Evolutionary conservation across 2,888 invertebrate species (phyloP).

Genomic region (Chydorus sphaericus): DNA sequence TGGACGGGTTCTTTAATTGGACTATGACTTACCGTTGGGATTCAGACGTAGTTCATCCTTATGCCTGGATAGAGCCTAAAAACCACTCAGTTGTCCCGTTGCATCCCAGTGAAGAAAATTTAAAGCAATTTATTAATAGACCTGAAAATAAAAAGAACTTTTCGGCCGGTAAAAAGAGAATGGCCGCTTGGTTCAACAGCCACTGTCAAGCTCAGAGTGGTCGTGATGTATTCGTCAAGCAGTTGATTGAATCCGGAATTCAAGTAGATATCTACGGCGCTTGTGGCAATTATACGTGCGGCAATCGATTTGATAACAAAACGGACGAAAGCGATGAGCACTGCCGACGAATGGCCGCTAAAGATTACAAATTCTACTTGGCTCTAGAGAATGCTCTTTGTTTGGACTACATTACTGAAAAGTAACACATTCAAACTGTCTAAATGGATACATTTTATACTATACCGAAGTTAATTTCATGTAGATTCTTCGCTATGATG

Average conservation of each 20-base stretch:
- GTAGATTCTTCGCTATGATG: conserved; percentile 7
- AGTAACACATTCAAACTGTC: not conserved
- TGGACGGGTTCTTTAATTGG: conserved; percentile 11
- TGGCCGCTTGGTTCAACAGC: conserved; percentile 18
- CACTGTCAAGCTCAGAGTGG: conserved; percentile 17
- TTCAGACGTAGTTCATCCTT: conserved; percentile 10
- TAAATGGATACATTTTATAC: not conserved
- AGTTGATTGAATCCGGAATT: conserved; percentile 18
- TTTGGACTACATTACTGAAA: conserved; percentile 11
- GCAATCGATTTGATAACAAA: no score
- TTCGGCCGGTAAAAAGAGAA: conserved; percentile 12
- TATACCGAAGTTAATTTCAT: not conserved
- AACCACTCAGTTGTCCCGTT: not conserved
- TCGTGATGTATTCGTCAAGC: conserved; percentile 17
- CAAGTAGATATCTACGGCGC: conserved; percentile 17
- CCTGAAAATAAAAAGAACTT: not conserved
- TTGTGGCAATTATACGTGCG: conserved; percentile 15
- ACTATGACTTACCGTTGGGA: conserved; percentile 13
- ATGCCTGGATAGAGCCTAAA: conserved; percentile 9
- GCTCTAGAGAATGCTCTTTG: conserved; percentile 11
- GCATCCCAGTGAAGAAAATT: conserved; percentile 4
- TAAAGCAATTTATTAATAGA: not conserved
- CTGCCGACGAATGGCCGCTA: conserved; percentile 1
- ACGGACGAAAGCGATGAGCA: conserved; percentile 4
- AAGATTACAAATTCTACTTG: conserved; percentile 11